Evolutionary conservation across 2,797 vertebrate species (phyloP).

Genomic region (Harpagifer antarcticus): DNA sequence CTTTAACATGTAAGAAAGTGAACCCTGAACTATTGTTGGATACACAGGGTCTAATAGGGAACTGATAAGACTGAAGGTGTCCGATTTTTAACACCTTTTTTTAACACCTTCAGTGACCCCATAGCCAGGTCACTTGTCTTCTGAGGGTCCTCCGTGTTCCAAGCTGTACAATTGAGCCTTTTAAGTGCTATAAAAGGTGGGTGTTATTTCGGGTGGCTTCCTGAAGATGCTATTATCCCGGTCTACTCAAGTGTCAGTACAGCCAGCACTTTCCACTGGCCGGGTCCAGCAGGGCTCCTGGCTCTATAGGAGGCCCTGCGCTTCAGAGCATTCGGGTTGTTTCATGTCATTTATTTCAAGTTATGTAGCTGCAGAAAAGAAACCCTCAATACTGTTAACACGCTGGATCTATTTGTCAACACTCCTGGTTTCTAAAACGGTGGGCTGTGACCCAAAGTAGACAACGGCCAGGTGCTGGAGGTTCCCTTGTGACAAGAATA

Average conservation of each 20-base stretch:
- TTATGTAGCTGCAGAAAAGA: conserved; percentile 22
- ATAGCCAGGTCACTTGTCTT: conserved; percentile 58
- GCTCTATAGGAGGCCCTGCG: conserved; percentile 35
- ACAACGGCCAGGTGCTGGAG: conserved; percentile 58
- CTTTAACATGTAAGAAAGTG: not conserved
- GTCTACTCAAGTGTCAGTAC: conserved; percentile 80
- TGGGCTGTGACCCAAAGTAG: conserved; percentile 53
- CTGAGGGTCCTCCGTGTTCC: conserved; percentile 54
- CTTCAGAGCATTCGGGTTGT: conserved; percentile 47
- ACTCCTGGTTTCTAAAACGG: conserved; percentile 41
- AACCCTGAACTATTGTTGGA: not conserved
- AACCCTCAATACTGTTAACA: conserved; percentile 11
- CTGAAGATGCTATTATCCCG: conserved; percentile 66
- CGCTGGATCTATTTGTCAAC: conserved; percentile 37
- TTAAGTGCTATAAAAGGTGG: conserved; percentile 60
- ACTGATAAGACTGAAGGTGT: conserved; percentile 9
- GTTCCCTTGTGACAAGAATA: conserved; percentile 77
- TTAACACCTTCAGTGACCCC: conserved; percentile 40
- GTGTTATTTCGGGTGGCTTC: conserved; percentile 79
- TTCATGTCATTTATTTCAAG: conserved; percentile 52
- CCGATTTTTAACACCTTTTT: conserved; percentile 2
- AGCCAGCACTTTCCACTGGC: conserved; percentile 80
- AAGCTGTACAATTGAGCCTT: conserved; percentile 71
- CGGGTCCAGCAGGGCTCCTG: conserved; percentile 40
- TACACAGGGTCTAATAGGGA: conserved; percentile 6